Evolutionary conservation across 2,113 vertebrate genomes (phyloP).

Genomic region (Toxotes chatareus): DNA sequence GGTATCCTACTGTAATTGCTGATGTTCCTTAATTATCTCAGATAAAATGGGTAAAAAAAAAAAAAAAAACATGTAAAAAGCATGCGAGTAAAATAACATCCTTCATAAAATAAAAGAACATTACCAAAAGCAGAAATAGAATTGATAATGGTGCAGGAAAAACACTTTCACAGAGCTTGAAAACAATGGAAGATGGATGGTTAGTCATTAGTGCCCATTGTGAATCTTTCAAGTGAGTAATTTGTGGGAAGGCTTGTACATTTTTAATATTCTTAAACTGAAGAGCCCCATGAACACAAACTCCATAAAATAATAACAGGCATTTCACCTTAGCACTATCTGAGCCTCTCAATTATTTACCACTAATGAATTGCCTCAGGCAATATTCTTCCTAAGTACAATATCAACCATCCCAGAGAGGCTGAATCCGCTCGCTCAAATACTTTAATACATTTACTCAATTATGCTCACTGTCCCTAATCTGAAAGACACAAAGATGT

Average conservation of each 20-base stretch:
- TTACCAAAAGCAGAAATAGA: slow-evolving; percentile 45
- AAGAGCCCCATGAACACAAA: slow-evolving; percentile 81
- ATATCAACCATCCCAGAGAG: slow-evolving; percentile 78
- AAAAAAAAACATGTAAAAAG: slow-evolving; percentile 30
- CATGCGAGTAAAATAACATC: slow-evolving; percentile 38
- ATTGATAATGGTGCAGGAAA: slow-evolving; percentile 53
- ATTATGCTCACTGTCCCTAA: slow-evolving; percentile 72
- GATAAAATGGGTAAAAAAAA: slow-evolving; percentile 25
- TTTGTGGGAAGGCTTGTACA: slow-evolving; percentile 75
- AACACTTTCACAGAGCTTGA: slow-evolving; percentile 50
- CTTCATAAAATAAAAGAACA: slow-evolving; percentile 43
- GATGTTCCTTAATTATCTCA: slow-evolving; percentile 35
- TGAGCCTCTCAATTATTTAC: slow-evolving; percentile 82
- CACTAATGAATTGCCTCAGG: slow-evolving; percentile 81
- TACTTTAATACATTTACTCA: slow-evolving; percentile 80
- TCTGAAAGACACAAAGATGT: slow-evolving; percentile 58
- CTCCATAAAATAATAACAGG: slow-evolving; percentile 83
- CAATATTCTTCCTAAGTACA: slow-evolving; percentile 74
- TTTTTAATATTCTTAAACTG: slow-evolving; percentile 83
- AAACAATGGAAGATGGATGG: slow-evolving; percentile 73
- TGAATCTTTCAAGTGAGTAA: slow-evolving; percentile 76
- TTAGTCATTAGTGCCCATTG: slow-evolving; percentile 73
- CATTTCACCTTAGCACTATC: slow-evolving; percentile 80
- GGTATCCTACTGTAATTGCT: slow-evolving; percentile 11
- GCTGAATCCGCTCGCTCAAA: slow-evolving; percentile 75